Base-by-base conservation (phyloP, 2,888 invertebrate genomes). In the Disparrhopalites patrizii region DNA sequence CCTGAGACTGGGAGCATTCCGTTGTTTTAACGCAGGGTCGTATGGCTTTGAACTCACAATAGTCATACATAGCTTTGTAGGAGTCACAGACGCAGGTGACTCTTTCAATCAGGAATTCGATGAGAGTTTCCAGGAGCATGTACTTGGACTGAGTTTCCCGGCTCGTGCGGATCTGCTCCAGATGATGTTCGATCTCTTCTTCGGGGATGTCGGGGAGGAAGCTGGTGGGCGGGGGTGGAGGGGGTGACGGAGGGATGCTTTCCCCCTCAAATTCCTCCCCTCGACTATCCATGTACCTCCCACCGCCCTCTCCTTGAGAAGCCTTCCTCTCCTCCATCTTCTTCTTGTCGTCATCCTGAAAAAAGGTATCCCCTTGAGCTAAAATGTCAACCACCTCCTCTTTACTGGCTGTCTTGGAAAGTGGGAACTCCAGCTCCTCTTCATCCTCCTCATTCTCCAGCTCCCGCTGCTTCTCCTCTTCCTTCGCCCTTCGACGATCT, bases 81-180 rank as follows among this genome's bases (percentile, higher is more conserved):
- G 56, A 55, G 38, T 69, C 71, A 7, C 68, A 69, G 1, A 65
- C 62, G 10, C 61, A 47, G 50, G 69, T 50, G 68, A 71, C 68
- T 51, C 67, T 55, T 38, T 71, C 71, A 20, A 71, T 57, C 5
- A 65, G 65, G 15, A 40, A 58, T 40, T 68, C 69, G 13, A 71
- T 51, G 28, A 71, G n/a, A 54, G 68, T 69, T 54, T 71, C 69
- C 56, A 71, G 68, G 2, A 67, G 51, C 15, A 68, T 55, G 10
- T 64, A 47, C 31, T 66, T 65, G 2, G 56, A 60, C 51, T 69
- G 65, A 15, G 33, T 65, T 40, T 60, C 52, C 63, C 64, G 55
- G 47, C 23, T 50, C 54, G 27, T 10, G 40, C 60, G 13, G 47
- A 62, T 28, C 58, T 56, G 58, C 38, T 40, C n/a, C 15, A 63